A percentile compares a stretch with the other conserved stretches of the same genome.
Evolutionary conservation across 1,140 invertebrate species (phyloP).

Genomic region (Papilio polyxenes): DNA sequence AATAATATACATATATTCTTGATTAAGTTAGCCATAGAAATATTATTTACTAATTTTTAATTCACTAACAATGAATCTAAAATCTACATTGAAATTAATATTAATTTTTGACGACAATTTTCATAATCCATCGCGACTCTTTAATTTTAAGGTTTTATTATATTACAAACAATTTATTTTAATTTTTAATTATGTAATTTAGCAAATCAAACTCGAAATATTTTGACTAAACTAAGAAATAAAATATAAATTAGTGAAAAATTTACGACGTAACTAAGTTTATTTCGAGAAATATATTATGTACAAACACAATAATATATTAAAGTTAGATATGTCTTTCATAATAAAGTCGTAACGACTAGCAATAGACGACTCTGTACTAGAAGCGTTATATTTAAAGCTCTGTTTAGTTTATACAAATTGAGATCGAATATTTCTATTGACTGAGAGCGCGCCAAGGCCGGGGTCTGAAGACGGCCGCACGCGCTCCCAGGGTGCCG

Average conservation of each 20-base stretch:
- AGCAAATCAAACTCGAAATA: neutral
- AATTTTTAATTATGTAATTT: neutral
- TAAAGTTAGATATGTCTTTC: slow-evolving; percentile 38
- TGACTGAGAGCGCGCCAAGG: slow-evolving; percentile 73
- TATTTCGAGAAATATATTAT: neutral
- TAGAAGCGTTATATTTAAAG: slow-evolving; percentile 59
- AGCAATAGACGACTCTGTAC: slow-evolving; percentile 35
- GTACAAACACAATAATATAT: neutral
- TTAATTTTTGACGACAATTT: slow-evolving; percentile 35
- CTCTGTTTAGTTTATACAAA: slow-evolving; percentile 63
- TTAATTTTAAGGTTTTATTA: slow-evolving; percentile 37
- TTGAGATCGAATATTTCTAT: slow-evolving; percentile 72
- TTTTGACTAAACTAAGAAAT: no score
- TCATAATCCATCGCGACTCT: slow-evolving; percentile 56
- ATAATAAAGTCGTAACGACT: slow-evolving; percentile 41
- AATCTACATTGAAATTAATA: neutral
- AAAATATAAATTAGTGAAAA: no score
- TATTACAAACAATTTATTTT: neutral
- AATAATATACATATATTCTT: no score
- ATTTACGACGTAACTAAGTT: no score
- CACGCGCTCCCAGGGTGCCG: slow-evolving; percentile 77
- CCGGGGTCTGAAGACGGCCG: slow-evolving; percentile 74
- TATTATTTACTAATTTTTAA: neutral
- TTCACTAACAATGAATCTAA: neutral
- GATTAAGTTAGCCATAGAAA: no score